Percentiles rank a stretch among this genome's conserved stretches.
These are phyloP conservation scores for Dicranocentrus wangi DNA, from an alignment of 2,888 invertebrate genomes.

Conservation along the genomic window DNA sequence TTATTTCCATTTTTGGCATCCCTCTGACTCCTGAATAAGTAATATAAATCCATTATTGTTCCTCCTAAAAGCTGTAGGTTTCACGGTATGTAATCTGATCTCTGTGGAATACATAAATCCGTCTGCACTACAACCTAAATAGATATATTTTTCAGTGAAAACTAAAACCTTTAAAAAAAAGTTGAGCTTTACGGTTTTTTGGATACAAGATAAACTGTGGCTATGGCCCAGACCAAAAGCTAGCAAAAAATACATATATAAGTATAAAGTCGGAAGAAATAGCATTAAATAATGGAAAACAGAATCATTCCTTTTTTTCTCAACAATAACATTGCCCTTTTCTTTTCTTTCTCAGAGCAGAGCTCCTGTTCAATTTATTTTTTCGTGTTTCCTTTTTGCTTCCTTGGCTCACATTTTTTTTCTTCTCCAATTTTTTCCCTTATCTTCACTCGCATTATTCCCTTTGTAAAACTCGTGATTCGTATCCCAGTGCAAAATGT, in stretches of 20 bases:
- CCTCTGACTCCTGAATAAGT: constrained; percentile 57
- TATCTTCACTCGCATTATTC: constrained; percentile 20
- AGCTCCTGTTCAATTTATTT: constrained; percentile 13
- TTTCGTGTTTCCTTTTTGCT: not conserved
- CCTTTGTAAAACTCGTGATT: constrained; percentile 18
- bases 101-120: constrained; percentile 57
- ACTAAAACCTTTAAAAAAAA: not conserved
- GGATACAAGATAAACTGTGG: not conserved
- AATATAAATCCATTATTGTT: constrained; percentile 50
- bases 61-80: constrained; percentile 31
- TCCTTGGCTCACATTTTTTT: not conserved
- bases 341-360: not conserved
- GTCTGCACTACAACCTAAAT: constrained; percentile 28
- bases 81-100: constrained; percentile 54
- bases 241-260: not conserved
- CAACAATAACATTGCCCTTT: not conserved
- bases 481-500: not conserved
- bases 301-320: constrained; percentile 21
- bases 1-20: constrained; percentile 43
- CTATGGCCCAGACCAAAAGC: not conserved
- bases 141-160: not conserved
- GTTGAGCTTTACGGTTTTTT: too few species aligned
- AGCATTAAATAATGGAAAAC: constrained; percentile 22
- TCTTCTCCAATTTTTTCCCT: constrained; percentile 2
- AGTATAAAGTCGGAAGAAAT: too few species aligned